phyloP scores from a whole-genome alignment of 2,888 invertebrate species.

The Dicyrtomina minuta region DNA sequence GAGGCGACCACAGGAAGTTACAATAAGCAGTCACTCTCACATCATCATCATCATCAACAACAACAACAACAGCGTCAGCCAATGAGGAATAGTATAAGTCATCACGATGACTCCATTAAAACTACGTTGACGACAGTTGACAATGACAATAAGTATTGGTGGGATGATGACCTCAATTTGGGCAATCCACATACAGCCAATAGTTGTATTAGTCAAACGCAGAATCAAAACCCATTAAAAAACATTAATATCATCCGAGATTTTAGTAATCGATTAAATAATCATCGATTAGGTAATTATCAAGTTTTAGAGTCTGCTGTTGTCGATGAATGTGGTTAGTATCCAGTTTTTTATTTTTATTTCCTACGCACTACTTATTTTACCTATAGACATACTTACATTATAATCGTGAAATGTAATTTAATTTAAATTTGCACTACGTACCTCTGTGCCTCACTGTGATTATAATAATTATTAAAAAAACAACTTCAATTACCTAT shows the following conservation, averaged over 20 bases:
- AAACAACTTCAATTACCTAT: not conserved
- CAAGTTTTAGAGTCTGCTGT: slow-evolving; percentile 33
- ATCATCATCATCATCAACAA: not conserved
- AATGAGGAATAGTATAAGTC: not conserved
- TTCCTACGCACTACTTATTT: no score
- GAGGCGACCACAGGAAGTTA: no score
- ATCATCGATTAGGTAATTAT: slow-evolving; percentile 26
- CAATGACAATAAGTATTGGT: slow-evolving; percentile 33
- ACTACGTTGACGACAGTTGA: not conserved
- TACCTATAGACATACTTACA: not conserved
- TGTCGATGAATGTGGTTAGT: slow-evolving; percentile 37
- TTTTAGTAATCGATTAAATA: slow-evolving; percentile 34
- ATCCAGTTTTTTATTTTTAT: not conserved
- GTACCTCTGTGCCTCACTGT: not conserved
- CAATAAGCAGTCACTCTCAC: no score
- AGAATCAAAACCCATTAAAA: slow-evolving; percentile 20
- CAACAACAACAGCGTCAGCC: not conserved
- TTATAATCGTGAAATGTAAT: not conserved
- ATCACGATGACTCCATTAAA: no score
- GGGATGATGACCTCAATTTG: slow-evolving; percentile 29
- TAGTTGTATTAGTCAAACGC: slow-evolving; percentile 1
- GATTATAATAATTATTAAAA: not conserved
- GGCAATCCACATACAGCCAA: slow-evolving; percentile 1
- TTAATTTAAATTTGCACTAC: no score
- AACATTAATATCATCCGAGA: slow-evolving; percentile 35